These are phyloP conservation scores for Dicentrarchus labrax DNA, from an alignment of 2,113 vertebrate species.

Conservation along the genomic window DNA sequence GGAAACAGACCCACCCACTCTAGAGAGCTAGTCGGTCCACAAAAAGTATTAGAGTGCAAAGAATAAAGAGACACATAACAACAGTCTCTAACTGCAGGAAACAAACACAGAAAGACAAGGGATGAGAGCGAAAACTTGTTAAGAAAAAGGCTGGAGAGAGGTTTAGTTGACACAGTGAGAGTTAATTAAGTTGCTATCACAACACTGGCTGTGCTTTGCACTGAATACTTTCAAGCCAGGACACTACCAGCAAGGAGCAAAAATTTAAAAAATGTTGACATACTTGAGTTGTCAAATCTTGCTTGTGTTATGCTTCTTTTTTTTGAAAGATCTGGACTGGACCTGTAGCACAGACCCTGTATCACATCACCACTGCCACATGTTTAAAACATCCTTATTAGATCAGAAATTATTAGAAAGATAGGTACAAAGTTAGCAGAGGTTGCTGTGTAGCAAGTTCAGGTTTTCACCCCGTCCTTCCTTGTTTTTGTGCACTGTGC, in stretches of 20 bases:
- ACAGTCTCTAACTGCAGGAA: constrained; percentile 37
- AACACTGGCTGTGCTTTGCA: not conserved
- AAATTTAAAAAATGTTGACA: not conserved
- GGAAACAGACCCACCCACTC: constrained; percentile 77
- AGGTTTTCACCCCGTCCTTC: constrained; percentile 16
- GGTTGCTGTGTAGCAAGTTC: not conserved
- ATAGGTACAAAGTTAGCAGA: not conserved
- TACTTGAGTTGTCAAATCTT: constrained; percentile 5
- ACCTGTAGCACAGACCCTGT: not conserved
- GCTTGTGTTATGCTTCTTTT: not conserved
- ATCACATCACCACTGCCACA: not conserved
- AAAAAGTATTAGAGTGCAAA: constrained; percentile 51
- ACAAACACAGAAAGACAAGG: not conserved
- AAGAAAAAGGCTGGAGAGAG: constrained; percentile 9
- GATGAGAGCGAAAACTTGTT: not conserved
- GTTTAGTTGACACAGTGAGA: constrained; percentile 13
- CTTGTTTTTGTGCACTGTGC: constrained; percentile 39
- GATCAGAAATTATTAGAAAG: not conserved
- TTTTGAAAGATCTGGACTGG: not conserved
- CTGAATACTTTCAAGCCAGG: not conserved
- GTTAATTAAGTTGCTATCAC: constrained; percentile 29
- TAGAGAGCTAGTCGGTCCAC: constrained; percentile 57
- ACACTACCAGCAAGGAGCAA: not conserved
- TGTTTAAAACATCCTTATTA: not conserved
- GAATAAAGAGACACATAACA: constrained; percentile 51